Evolutionary conservation across 2,797 vertebrate species (phyloP).

Genomic region (Myotis vivesi): DNA sequence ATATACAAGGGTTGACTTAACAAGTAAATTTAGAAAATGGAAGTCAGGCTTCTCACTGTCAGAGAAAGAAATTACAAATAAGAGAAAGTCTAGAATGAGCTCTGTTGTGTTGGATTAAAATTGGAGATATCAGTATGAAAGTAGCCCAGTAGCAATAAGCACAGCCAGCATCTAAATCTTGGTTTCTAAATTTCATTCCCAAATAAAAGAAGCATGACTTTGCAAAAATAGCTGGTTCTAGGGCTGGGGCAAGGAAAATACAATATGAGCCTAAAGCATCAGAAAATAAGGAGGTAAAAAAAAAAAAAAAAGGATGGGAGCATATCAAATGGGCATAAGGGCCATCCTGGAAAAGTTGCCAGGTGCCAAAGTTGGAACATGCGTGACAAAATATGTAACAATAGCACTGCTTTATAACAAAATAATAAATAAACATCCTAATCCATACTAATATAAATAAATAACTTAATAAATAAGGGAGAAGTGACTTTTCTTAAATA

Average conservation of each 20-base stretch:
- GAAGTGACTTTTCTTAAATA: not conserved
- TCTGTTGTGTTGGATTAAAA: not conserved
- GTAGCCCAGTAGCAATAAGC: not conserved
- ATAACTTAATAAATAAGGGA: not conserved
- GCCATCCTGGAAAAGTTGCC: not conserved
- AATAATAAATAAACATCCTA: not conserved
- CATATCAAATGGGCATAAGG: not conserved
- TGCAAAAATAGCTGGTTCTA: not conserved
- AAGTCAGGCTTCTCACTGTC: not conserved
- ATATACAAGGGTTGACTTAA: not conserved
- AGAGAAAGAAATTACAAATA: not conserved
- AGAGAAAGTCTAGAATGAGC: not conserved
- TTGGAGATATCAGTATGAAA: not conserved
- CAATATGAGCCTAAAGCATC: not conserved
- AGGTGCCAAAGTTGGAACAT: not conserved
- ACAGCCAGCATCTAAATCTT: not conserved
- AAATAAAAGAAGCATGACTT: not conserved
- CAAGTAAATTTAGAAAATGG: not conserved
- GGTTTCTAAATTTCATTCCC: not conserved
- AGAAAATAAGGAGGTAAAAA: not conserved
- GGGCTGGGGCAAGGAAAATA: not conserved
- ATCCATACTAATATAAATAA: constrained; percentile 1
- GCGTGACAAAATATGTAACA: not conserved
- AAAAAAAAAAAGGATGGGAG: not conserved
- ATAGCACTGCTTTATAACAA: not conserved